Base-by-base conservation (phyloP, 2,113 vertebrate species). In the Phylloscopus trochilus region DNA sequence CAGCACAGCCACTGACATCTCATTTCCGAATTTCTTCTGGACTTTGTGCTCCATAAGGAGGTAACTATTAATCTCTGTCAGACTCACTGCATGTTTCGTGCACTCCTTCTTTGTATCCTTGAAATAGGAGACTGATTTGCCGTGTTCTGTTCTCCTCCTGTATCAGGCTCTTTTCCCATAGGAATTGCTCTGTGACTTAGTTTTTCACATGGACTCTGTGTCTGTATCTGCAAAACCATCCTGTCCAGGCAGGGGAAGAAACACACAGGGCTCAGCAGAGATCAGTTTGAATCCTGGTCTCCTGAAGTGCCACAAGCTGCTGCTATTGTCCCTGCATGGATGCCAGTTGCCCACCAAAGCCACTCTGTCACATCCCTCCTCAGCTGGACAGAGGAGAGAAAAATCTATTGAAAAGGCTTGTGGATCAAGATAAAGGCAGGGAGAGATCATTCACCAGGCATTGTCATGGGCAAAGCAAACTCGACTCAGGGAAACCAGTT, bases 31-130 rank as follows among this genome's bases (percentile, higher is more conserved):
- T 92, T 84, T 93, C 80, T 90, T 62, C 52, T 77, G 51, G 76
- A 83, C 55, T 81, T 92, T n/a, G 47, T 70, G 33, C 52, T 90
- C 47, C 12, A 2, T 12, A 7, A 4, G 8, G 73, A 91, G 82
- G 62, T 76, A 91, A 41, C 66, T 68, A 53, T 86, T 92, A 74
- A 75, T 96, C 94, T 90, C 66, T 89, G 72, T 93, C 86, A 88
- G 37, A 70, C 43, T 56, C 16, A 3, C 39, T 37, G 63, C 28
- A 3, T 55, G 39, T 86, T 85, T 90, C 0, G 0, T 63, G 44
- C 15, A 4, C 31, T 69, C 55, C 78, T 86, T 53, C 67, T 69
- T 66, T 33, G 13, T 14, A 46, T 46, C 64, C 43, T 76, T 77
- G 43, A 62, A 79, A 53, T 19, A 62, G 28, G 51, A 60, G 51